A percentile compares a stretch with the other conserved stretches of the same genome.
Conservation (phyloP, 35 echinoderm and acorn worm species). For the Strongylocentrotus purpuratus region DNA sequence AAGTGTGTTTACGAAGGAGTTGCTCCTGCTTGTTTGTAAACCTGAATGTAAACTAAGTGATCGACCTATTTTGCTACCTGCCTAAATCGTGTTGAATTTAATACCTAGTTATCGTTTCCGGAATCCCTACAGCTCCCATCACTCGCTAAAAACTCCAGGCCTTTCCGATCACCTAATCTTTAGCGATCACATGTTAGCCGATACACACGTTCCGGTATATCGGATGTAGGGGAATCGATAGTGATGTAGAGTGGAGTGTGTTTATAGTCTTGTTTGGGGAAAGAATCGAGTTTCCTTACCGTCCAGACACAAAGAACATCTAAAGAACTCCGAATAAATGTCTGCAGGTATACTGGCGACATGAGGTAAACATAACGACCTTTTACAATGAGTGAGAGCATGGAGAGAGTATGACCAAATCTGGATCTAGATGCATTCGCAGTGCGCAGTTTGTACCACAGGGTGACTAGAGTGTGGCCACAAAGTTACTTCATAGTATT, state of each 20-base stretch:
- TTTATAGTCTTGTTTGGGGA: background rate
- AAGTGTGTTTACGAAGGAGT: background rate
- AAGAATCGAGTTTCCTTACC: background rate
- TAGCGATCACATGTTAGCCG: background rate
- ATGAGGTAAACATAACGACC: background rate
- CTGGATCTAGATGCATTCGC: too few species aligned
- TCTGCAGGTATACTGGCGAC: background rate
- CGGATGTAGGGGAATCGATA: background rate
- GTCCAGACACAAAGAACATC: background rate
- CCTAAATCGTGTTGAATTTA: too few species aligned
- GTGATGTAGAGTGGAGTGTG: background rate
- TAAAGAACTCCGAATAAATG: background rate
- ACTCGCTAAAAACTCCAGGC: background rate
- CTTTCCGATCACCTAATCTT: background rate
- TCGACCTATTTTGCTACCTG: background rate
- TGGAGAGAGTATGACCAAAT: too few species aligned
- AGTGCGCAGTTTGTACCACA: too few species aligned
- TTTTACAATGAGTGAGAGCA: too few species aligned
- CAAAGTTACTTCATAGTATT: too few species aligned
- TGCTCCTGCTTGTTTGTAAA: background rate
- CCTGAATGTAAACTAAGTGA: background rate
- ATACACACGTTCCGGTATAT: slow-evolving; percentile 9
- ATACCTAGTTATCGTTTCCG: background rate
- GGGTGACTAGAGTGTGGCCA: too few species aligned
- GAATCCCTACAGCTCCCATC: background rate